Evolutionary conservation across 1,140 invertebrate genomes (phyloP).

Genomic region (Pemphigus obesinymphae): DNA sequence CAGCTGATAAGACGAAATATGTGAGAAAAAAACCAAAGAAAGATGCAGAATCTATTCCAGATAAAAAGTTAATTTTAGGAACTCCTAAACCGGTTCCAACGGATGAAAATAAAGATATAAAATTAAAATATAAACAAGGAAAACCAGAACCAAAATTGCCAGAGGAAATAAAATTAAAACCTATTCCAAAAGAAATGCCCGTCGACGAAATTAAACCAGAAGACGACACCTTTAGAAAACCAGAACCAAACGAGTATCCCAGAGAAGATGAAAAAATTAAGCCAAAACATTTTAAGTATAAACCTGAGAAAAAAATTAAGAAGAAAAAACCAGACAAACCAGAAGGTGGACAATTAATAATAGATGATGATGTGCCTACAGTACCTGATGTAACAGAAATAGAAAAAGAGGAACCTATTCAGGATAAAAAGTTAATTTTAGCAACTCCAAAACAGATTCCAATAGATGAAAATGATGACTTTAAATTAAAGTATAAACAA

Average conservation of each 20-base stretch:
- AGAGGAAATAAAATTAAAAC: slow-evolving; percentile 47
- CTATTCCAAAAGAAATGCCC: slow-evolving; percentile 26
- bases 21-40: slow-evolving; percentile 48
- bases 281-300: slow-evolving; percentile 15
- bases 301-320: not conserved
- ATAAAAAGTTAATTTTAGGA: slow-evolving; percentile 50
- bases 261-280: slow-evolving; percentile 43
- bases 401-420: slow-evolving; percentile 19
- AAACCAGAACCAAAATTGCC: slow-evolving; percentile 47
- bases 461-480: slow-evolving; percentile 49
- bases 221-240: slow-evolving; percentile 42
- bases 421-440: slow-evolving; percentile 49
- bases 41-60: slow-evolving; percentile 42
- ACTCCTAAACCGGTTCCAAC: slow-evolving; percentile 50
- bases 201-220: slow-evolving; percentile 17
- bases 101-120: slow-evolving; percentile 50
- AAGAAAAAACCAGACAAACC: not conserved
- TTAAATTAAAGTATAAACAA: slow-evolving; percentile 52
- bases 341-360: slow-evolving; percentile 44
- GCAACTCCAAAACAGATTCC: slow-evolving; percentile 50
- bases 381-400: not conserved
- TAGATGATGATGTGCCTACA: slow-evolving; percentile 37
- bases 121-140: slow-evolving; percentile 52
- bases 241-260: slow-evolving; percentile 40
- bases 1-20: slow-evolving; percentile 42